phyloP scores from a whole-genome alignment of 2,113 vertebrate species.

The Amphilophus citrinellus region DNA sequence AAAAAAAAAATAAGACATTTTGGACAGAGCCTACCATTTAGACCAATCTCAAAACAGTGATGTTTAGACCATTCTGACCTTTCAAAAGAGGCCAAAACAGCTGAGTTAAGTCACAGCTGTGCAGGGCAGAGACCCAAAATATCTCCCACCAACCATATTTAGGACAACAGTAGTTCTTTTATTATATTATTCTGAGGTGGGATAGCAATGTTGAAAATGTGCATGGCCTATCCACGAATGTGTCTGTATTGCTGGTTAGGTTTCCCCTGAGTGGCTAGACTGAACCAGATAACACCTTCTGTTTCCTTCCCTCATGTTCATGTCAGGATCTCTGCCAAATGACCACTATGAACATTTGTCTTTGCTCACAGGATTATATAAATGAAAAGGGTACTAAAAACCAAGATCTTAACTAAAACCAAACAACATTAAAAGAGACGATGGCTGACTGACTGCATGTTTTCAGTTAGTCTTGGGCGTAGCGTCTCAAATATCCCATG shows the following conservation, averaged over 20 bases:
- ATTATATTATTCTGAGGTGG: conserved; percentile 62
- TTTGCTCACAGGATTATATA: not conserved
- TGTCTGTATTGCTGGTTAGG: conserved; percentile 26
- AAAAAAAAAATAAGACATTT: not conserved
- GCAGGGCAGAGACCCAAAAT: conserved; percentile 43
- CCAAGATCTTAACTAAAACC: conserved; percentile 24
- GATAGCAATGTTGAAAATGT: conserved; percentile 69
- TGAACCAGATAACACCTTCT: conserved; percentile 13
- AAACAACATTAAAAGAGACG: conserved; percentile 8
- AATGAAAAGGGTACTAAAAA: not conserved
- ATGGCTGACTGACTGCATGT: conserved; percentile 42
- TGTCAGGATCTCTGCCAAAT: not conserved
- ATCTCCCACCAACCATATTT: conserved; percentile 56
- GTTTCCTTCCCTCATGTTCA: conserved; percentile 1
- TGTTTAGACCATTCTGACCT: conserved; percentile 32
- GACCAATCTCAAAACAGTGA: not conserved
- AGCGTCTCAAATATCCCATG: conserved; percentile 43
- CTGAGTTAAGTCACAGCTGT: conserved; percentile 49
- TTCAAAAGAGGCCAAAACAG: conserved; percentile 39
- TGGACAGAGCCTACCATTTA: not conserved
- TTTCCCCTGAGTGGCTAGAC: conserved; percentile 7
- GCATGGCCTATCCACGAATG: conserved; percentile 40
- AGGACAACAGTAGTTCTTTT: conserved; percentile 68
- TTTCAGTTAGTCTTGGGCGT: conserved; percentile 64
- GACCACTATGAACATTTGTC: not conserved